Evolutionary conservation across 2,113 vertebrate species (phyloP), one percentile per base, ranked within the genome.

Genomic region (Barnardius zonarius): DNA sequence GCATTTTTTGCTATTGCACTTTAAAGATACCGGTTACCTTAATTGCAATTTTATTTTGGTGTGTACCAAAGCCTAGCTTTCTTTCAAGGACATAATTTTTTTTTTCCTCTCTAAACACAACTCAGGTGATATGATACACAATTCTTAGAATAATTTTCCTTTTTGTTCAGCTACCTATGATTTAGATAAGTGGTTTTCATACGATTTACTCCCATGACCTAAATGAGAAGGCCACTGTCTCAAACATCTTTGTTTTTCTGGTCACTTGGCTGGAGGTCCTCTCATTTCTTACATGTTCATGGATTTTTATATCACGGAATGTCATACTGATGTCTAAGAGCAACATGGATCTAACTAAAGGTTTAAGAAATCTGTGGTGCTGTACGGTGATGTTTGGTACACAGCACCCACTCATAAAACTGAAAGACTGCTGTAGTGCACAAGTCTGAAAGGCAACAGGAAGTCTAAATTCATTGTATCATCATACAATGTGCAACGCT

Each of bases 231-330:
- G 5, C 9, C 12, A 3, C 24, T 48, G 2, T 66, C 84, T 75
- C 33, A 35, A 51, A 46, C 10, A 19, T 22, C 2, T 0, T 28
- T 33, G 4, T 0, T 48, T 80, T 67, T 57, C 44, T 7, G 11
- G 9, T 67, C 30, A 16, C 33, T 52, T 52, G 35, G 8, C 6
- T 64, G 5, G 14, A 37, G 31, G 7, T 37, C n/a, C 46, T 57
- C 4, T 11, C 3, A 20, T 41, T 81, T 57, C n/a, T 17, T 73
- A 9, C 2, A 2, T 4, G 15, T 33, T 51, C 48, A 8, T 18
- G 24, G 10, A 8, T 25, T 41, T 74, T 54, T 62, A 22, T 62
- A 18, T 27, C 37, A 5, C 20, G 20, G 30, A 43, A 27, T 59
- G 74, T 48, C 1, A 0, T 16, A 59, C 31, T 35, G 43, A 49